A percentile compares a stretch with the other conserved stretches of the same genome.
These are phyloP conservation scores for Syrmaticus mikado DNA, from an alignment of 2,113 vertebrate genomes.

Conservation along the genomic window DNA sequence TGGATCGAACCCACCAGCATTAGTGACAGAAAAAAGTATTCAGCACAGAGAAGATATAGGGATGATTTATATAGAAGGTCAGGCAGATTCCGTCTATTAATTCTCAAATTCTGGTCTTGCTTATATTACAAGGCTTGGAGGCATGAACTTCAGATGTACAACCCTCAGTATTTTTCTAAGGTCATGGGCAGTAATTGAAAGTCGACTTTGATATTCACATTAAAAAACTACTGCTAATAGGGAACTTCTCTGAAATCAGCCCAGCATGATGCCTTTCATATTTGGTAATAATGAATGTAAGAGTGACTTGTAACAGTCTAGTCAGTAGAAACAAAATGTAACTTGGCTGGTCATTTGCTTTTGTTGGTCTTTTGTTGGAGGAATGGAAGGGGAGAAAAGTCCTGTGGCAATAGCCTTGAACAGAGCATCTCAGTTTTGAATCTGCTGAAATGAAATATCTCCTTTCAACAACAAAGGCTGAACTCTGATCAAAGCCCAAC, in stretches of 20 bases:
- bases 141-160: neutral
- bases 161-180: neutral
- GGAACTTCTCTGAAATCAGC: slow-evolving; percentile 32
- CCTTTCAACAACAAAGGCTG: slow-evolving; percentile 68
- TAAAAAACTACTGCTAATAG: slow-evolving; percentile 44
- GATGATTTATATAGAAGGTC: neutral
- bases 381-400: slow-evolving; percentile 19
- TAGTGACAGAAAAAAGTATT: neutral
- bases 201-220: neutral
- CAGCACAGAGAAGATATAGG: neutral
- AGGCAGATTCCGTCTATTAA: neutral
- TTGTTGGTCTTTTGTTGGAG: slow-evolving; percentile 16
- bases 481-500: slow-evolving; percentile 63
- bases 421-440: slow-evolving; percentile 26
- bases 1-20: neutral
- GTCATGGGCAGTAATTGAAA: neutral
- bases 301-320: neutral
- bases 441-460: slow-evolving; percentile 63
- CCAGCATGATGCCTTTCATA: slow-evolving; percentile 34
- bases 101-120: neutral
- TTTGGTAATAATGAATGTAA: slow-evolving; percentile 28
- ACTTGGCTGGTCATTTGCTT: slow-evolving; percentile 52
- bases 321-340: neutral
- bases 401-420: slow-evolving; percentile 45
- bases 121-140: slow-evolving; percentile 5